Percentiles rank a stretch among this genome's conserved stretches.
phyloP scores from a whole-genome alignment of 1,140 invertebrate species.

The Gerris buenoi region DNA sequence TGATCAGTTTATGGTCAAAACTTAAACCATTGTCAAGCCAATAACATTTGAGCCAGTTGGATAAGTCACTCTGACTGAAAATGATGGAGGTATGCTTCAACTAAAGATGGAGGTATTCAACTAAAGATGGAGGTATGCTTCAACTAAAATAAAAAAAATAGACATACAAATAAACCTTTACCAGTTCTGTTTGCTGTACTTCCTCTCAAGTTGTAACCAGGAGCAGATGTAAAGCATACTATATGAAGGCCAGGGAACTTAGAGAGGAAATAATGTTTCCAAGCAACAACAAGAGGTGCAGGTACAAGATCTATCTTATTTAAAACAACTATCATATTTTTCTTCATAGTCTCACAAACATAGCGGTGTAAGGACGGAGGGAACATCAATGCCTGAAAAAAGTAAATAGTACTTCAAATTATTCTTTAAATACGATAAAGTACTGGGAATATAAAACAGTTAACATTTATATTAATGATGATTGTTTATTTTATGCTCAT shows the following conservation, averaged over 20 bases:
- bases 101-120: background rate
- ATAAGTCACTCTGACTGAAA: no score
- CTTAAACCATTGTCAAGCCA: no score
- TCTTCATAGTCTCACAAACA: slow-evolving; percentile 53
- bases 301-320: slow-evolving; percentile 88
- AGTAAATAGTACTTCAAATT: no score
- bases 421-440: no score
- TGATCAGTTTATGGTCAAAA: no score
- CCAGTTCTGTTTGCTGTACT: slow-evolving; percentile 34
- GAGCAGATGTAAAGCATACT: slow-evolving; percentile 69
- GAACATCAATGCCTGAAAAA: slow-evolving; percentile 56
- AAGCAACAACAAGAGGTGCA: slow-evolving; percentile 64
- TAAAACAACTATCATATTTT: slow-evolving; percentile 71
- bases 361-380: slow-evolving; percentile 76
- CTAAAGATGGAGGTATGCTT: background rate
- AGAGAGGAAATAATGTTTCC: slow-evolving; percentile 63
- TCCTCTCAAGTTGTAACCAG: slow-evolving; percentile 52
- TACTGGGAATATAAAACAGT: no score
- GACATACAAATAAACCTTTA: slow-evolving; percentile 14
- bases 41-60: no score
- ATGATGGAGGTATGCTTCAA: background rate
- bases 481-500: no score
- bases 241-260: slow-evolving; percentile 61
- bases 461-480: no score
- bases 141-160: slow-evolving; percentile 6